Base-by-base conservation (phyloP, 92 coral and sea anemone species). In the Epizoanthus ramosus region DNA sequence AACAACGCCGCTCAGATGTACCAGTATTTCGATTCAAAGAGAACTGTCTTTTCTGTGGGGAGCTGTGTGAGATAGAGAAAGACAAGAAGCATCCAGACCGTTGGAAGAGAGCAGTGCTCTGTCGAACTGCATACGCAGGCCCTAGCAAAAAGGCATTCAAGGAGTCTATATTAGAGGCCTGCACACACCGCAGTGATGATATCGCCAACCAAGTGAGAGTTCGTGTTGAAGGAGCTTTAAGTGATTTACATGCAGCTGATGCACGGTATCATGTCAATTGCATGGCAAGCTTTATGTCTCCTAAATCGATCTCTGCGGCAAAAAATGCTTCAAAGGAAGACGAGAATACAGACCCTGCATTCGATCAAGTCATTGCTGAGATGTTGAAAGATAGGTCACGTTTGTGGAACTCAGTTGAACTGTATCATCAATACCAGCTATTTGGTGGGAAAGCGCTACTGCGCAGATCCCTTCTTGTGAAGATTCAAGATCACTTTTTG, bases 171-270 rank as follows among this genome's bases (percentile, higher is more conserved):
- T 73, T 91, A 22, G 73, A 83, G 6, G 73, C 39, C 18, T 91
- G 92, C 57, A 43, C 23, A n/a, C 33, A 79, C 88, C 83, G 92
- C 28, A 82, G 73, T 53, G 91, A 88, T 35, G 58, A 74, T 35
- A 50, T 85, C 10, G 89, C 91, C 16, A 19, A 65, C 45, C 63
- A 85, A 85, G 87, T 89, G 37, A 84, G 85, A 89, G 56, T 43
- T 80, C 88, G 85, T 19, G 85, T 89, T 23, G 88, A 83, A 65
- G 86, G 90, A 5, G 95, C 95, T 79, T 25, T 91, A 57, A 86
- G 89, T 63, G 92, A 92, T 61, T 83, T 92, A 76, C 92, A 73
- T 61, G 91, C 95, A 35, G 84, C 95, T 69, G 91, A 89, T 87
- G 91, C 85, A 8, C 81, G 90, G 22, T 92, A 89, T 79, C 89